Base-by-base conservation (phyloP, 1,140 invertebrate species). In the Pissodes strobi region DNA sequence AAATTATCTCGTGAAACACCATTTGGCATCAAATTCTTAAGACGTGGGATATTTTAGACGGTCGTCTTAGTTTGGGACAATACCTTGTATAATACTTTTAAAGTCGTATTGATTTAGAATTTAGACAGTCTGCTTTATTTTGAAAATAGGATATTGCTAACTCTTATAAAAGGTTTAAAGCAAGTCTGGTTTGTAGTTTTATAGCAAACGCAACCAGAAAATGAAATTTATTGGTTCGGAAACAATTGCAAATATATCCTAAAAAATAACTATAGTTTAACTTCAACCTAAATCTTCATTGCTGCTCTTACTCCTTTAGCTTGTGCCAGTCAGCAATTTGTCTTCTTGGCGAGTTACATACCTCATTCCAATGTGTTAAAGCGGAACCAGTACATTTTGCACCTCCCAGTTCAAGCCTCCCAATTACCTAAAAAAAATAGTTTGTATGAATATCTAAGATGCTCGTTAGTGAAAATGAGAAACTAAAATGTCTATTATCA, bases 291-390 rank as follows among this genome's bases (percentile, higher is more conserved):
- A 12, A 9, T 17, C 21, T 22, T 37, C 30, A 37, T 10, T n/a
- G 9, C 9, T 9, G 9, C 30, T 37, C 30, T 70, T 88, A 96
- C 84, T 97, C 94, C 76, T 88, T 87, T 64, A 98, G 84, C 83
- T 97, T 97, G 85, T 98, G 95, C 95, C 96, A 98, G 81, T 98
- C 94, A 43, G 96, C 95, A 74, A 98, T 97, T 84, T 98, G 96
- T 63, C 95, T 88, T 64, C 95, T 86, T n/a, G 95, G 95, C 60
- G 94, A 95, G 76, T 90, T 94, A 80, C 93, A 91, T 53, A 98
- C 94, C 82, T 98, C 95, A 70, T 91, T 93, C 96, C 95, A 98
- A 79, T 98, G 96, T 75, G 94, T 92, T 9, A 91, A 81, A 19
- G 94, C 92, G 34, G 90, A 87, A 62, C 90, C 90, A 65, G 85